Base-by-base conservation (phyloP, 2,888 invertebrate genomes). In the Thymelicus acteon region DNA sequence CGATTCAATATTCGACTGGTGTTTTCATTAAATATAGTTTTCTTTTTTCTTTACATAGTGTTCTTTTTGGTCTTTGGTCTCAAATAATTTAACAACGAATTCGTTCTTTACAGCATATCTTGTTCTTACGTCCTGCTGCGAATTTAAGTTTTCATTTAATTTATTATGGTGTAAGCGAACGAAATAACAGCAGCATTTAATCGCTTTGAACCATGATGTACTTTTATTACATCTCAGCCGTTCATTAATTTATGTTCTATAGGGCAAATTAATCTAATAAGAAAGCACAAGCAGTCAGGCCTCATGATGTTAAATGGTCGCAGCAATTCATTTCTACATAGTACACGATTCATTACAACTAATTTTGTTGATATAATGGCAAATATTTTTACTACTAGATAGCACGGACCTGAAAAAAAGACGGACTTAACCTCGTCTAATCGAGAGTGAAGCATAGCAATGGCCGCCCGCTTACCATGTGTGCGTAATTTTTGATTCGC, bases 151-250 rank as follows among this genome's bases (percentile, higher is more conserved):
- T 48, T 58, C 48, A 69, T 68, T 68, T 68, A 61, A 72, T 68
- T 72, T 72, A 72, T 47, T 68, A 44, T 62, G 44, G 60, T 63
- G 67, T 48, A 54, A 58, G 58, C 49, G 19, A 67, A 71, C 61
- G 49, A 67, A 31, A 19, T 64, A 54, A 65, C 65, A 65, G 57
- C 65, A 44, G 8, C 54, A 65, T 24, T 54, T 54, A 44, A 40
- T 54, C 40, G 52, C 44, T 39, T 39, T 10, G 12, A 44, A 57
- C 40, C 40, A 19, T 57, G 24, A 15, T 71, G 73, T 71, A 67
- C 71, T 73, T 74, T 74, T 72, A 67, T 74, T 71, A 47, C 52
- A 57, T 19, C 44, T 44, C 44, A 44, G 44, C 19, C 19, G 49
- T 52, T 52, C 44, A 12, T 44, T 6, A 52, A 64, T 64, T 52